Percentiles rank a stretch among this genome's conserved stretches.
Evolutionary conservation across 1,140 invertebrate species (phyloP).

Genomic region (Sitophilus oryzae): DNA sequence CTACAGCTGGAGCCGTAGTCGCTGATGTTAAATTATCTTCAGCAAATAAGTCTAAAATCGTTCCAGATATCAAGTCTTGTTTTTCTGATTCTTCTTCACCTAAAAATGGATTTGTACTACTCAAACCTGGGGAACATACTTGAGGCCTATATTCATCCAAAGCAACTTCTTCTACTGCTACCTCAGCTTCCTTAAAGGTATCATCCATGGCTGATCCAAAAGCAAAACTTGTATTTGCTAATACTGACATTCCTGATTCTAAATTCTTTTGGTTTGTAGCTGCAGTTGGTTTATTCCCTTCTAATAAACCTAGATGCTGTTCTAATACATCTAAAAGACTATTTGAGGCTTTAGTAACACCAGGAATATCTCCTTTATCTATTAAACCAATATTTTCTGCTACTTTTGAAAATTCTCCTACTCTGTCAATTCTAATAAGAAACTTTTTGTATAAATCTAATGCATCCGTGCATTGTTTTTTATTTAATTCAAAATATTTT

Average conservation of each 20-base stretch:
- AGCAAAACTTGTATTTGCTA: conserved; percentile 81
- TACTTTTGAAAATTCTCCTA: conserved; percentile 97
- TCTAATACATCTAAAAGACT: conserved; percentile 96
- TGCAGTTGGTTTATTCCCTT: conserved; percentile 84
- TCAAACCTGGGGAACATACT: conserved; percentile 64
- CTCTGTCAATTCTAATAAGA: conserved; percentile 96
- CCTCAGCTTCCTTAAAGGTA: conserved; percentile 73
- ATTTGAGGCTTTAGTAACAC: conserved; percentile 97
- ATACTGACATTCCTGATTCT: conserved; percentile 81
- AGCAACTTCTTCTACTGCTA: conserved; percentile 91
- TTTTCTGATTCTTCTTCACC: conserved; percentile 50
- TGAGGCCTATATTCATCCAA: conserved; percentile 92
- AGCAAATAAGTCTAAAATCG: conserved; percentile 77
- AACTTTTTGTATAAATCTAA: conserved; percentile 99
- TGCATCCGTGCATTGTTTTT: conserved; percentile 95
- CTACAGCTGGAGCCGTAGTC: conserved; percentile 23
- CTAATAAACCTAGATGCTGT: conserved; percentile 88
- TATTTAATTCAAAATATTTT: conserved; percentile 99
- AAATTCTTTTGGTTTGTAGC: conserved; percentile 81
- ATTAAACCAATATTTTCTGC: conserved; percentile 97
- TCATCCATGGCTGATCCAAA: conserved; percentile 84
- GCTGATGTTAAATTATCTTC: conserved; percentile 43
- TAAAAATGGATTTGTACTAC: conserved; percentile 82
- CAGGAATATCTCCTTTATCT: conserved; percentile 98
- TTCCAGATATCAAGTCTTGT: conserved; percentile 49